Evolutionary conservation across 2,888 invertebrate species (phyloP), one percentile per base, ranked within the genome.

Genomic region (Peribatodes rhomboidaria): DNA sequence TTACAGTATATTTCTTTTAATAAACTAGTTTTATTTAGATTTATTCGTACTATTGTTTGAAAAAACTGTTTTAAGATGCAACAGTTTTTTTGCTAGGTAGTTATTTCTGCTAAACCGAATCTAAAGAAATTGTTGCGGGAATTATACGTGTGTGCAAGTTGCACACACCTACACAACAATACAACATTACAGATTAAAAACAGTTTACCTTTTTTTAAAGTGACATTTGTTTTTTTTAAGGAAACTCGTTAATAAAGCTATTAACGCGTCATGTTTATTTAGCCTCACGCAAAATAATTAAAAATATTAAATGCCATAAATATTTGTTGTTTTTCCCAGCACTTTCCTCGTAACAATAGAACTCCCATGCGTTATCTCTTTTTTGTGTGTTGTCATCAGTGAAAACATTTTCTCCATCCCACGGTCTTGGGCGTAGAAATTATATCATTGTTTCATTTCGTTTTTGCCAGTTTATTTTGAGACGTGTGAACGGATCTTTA

Each of bases 351-450:
- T 9, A 44, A 88, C 87, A 86, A 85, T 83, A 70, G 22, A 0
- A 11, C 84, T 88, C 89, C 59, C 89, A 88, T 69, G 75, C 74
- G 70, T 80, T 86, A 87, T 88, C 87, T 70, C 41, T 70, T 75
- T 83, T 87, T 86, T 80, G 73, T 75, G 61, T 64, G 41, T 65
- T 66, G 37, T 39, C 76, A 83, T 83, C 83, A 89, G 89, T 89
- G 89, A 90, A 90, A 90, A 83, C 80, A 66, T 80, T 89, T 88
- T 87, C 88, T 79, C 87, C 79, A 58, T 87, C 88, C 72, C 89
- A 88, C 89, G 87, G 58, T 77, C 76, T 75, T 78, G 77, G 80
- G 77, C 74, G 75, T 86, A 86, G 88, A 88, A 88, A 89, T 80
- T 85, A 82, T 57, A 67, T 61, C 56, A 68, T 52, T 64, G 74